Evolutionary conservation across 2,797 vertebrate genomes (phyloP), one percentile per base, ranked within the genome.

Genomic region (Hypotaenidia okinawae): DNA sequence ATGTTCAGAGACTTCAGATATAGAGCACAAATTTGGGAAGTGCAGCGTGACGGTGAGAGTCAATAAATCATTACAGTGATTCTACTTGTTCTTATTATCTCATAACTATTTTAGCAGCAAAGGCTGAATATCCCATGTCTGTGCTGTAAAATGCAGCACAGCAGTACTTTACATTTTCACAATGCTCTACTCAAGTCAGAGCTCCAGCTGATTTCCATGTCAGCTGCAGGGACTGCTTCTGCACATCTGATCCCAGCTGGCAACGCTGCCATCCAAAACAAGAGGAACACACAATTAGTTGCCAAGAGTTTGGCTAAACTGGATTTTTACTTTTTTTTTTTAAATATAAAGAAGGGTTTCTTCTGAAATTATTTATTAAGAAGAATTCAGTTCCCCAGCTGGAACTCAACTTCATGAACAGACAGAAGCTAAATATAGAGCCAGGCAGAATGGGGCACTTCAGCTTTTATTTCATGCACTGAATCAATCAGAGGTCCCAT

Each of bases 381-480:
- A 80, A 45, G 49, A 95, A 70, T 63, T 70, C 61, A 77, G 47
- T 32, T 91, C 64, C 63, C 33, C 66, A 52, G 27, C 8, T 69
- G 33, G 79, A 82, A 76, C 13, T 74, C 27, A 43, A 27, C 35
- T 47, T 80, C 39, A 35, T 21, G 41, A 86, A 68, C 17, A 83
- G 72, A 62, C 16, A 69, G 51, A 73, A 43, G n/a, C 8, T 27
- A 37, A 49, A 35, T 4, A 28, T 13, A 52, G 43, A 64, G 25
- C 12, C 1, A 0, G 39, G 8, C 58, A 21, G 11, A 58, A 43
- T 0, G 1, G 72, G 58, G 18, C 51, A 7, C 25, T 39, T 30
- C 30, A 28, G 49, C 9, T 12, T 64, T 27, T 69, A 7, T 25
- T 41, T 27, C 30, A 35, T 5, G 19, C 2, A 4, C 8, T 57